phyloP scores from a whole-genome alignment of 2,113 vertebrate species.

The Pterocles burchelli region DNA sequence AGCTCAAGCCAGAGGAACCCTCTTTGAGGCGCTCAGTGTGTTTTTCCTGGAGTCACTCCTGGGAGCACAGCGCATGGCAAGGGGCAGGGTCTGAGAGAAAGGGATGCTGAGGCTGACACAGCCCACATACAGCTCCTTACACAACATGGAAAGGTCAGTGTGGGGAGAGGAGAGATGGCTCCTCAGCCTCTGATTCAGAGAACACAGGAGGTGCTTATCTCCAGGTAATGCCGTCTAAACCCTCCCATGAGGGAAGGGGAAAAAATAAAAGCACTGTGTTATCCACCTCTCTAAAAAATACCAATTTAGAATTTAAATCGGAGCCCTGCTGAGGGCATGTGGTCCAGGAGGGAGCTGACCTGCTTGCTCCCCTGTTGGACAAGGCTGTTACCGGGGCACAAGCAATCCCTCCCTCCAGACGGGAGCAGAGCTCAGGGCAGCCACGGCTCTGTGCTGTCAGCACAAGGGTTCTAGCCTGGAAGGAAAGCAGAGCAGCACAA shows the following conservation, averaged over 20 bases:
- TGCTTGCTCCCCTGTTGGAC: conserved; percentile 2
- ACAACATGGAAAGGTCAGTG: conserved; percentile 53
- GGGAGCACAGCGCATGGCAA: background rate
- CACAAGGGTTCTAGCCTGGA: background rate
- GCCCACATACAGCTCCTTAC: background rate
- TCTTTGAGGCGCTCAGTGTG: background rate
- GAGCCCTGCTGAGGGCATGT: background rate
- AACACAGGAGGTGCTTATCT: background rate
- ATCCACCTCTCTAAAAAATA: background rate
- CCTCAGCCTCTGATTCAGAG: conserved; percentile 11
- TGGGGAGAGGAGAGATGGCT: conserved; percentile 56
- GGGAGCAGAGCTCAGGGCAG: background rate
- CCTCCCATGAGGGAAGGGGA: background rate
- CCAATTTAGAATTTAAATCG: background rate
- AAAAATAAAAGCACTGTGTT: background rate
- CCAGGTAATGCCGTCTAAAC: background rate
- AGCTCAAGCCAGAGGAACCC: conserved; percentile 33
- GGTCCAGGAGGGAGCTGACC: background rate
- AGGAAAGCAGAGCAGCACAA: conserved; percentile 28
- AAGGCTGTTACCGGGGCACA: conserved; percentile 7
- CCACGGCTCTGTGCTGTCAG: background rate
- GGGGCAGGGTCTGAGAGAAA: background rate
- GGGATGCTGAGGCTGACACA: background rate
- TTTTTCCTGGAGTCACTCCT: conserved; percentile 2
- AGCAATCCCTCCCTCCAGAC: conserved; percentile 10